A percentile compares a stretch with the other conserved stretches of the same genome.
These are phyloP conservation scores for Drosophila guanche DNA, from an alignment of 1,140 invertebrate species.

Conservation along the genomic window DNA sequence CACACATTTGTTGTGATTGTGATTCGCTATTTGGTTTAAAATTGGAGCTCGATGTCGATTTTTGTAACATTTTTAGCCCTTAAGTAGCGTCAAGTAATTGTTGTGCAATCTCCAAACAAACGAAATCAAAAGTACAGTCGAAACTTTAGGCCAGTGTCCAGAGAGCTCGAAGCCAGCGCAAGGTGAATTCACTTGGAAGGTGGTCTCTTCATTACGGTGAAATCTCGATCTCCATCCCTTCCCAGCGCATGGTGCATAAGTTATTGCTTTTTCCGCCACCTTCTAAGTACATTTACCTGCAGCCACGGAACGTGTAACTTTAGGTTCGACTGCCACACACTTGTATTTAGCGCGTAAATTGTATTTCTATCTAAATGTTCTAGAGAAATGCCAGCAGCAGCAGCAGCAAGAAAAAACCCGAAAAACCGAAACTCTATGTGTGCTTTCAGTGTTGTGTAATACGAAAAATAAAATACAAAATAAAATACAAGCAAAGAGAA, in stretches of 20 bases:
- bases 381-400: slow-evolving; percentile 24
- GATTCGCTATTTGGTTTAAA: slow-evolving; percentile 44
- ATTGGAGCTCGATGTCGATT: slow-evolving; percentile 8
- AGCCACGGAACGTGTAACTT: too few species aligned
- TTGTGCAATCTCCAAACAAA: slow-evolving; percentile 33
- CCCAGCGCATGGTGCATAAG: too few species aligned
- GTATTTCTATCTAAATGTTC: slow-evolving; percentile 68
- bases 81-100: slow-evolving; percentile 41
- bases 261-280: too few species aligned
- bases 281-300: too few species aligned
- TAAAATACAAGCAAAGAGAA: slow-evolving; percentile 43
- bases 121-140: slow-evolving; percentile 29
- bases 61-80: slow-evolving; percentile 26
- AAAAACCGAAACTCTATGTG: slow-evolving; percentile 61
- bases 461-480: slow-evolving; percentile 45
- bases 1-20: slow-evolving; percentile 54
- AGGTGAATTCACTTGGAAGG: too few species aligned
- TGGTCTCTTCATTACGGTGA: too few species aligned
- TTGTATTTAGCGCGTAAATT: slow-evolving; percentile 67
- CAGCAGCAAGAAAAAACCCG: slow-evolving; percentile 3
- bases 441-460: slow-evolving; percentile 78
- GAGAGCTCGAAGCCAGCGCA: not conserved
- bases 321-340: slow-evolving; percentile 12
- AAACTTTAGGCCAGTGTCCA: slow-evolving; percentile 19
- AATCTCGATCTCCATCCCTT: too few species aligned